phyloP scores from a whole-genome alignment of 2,888 invertebrate genomes.

The Zelleria hepariella region DNA sequence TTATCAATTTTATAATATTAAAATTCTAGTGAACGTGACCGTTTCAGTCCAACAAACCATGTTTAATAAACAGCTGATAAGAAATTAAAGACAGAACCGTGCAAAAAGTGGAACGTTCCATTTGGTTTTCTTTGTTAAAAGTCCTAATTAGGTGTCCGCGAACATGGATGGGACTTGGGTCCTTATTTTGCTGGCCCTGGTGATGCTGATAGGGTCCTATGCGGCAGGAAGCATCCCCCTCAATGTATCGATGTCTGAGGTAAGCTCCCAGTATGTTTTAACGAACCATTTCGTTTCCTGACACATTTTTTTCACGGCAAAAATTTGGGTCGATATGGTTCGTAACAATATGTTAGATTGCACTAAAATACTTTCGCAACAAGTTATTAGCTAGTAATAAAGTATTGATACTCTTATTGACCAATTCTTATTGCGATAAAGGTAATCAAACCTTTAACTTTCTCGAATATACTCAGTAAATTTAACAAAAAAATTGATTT shows the following conservation, averaged over 20 bases:
- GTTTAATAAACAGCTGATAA: not conserved
- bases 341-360: not conserved
- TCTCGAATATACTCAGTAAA: too few relatives aligned
- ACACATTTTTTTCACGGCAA: not conserved
- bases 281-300: not conserved
- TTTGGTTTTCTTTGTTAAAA: not conserved
- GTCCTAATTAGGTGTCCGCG: slow-evolving; percentile 6
- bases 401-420: not conserved
- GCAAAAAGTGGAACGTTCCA: not conserved
- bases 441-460: too few relatives aligned
- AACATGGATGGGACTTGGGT: slow-evolving; percentile 88
- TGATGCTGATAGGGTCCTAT: slow-evolving; percentile 98
- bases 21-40: not conserved
- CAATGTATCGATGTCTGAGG: slow-evolving; percentile 95
- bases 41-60: not conserved
- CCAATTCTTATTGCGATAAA: too few relatives aligned
- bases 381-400: not conserved
- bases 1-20: not conserved
- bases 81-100: not conserved
- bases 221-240: slow-evolving; percentile 95
- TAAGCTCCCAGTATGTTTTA: slow-evolving; percentile 38
- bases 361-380: not conserved
- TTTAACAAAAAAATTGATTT: too few relatives aligned
- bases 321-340: not conserved
- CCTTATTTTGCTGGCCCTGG: slow-evolving; percentile 84